phyloP scores from a whole-genome alignment of 2,888 invertebrate species.

The Brenthis hecate region DNA sequence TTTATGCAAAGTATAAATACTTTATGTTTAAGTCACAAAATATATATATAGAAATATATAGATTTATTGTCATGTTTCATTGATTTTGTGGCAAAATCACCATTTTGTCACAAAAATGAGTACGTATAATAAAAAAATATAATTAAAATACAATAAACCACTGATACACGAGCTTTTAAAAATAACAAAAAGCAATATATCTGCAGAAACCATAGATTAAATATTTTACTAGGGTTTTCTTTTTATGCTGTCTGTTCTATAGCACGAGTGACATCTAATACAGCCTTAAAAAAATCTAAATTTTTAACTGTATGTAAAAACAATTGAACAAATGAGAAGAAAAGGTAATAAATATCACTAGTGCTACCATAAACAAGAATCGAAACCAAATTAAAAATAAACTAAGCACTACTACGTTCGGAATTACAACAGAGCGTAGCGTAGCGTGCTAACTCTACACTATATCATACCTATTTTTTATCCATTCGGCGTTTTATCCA shows the following conservation, averaged over 20 bases:
- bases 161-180: not conserved
- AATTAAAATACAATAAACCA: not conserved
- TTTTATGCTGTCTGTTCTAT: not conserved
- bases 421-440: constrained; percentile 35
- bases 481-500: constrained; percentile 40
- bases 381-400: constrained; percentile 25
- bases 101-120: no score
- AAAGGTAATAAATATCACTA: constrained; percentile 1
- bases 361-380: constrained; percentile 18
- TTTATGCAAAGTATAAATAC: no score
- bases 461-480: constrained; percentile 39
- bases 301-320: not conserved
- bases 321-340: not conserved
- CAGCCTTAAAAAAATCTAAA: not conserved
- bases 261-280: not conserved
- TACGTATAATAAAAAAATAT: no score
- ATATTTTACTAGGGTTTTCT: constrained; percentile 2
- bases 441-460: constrained; percentile 34
- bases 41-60: no score
- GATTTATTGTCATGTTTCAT: no score
- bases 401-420: constrained; percentile 25
- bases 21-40: no score
- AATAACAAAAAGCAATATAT: not conserved
- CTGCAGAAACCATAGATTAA: constrained; percentile 18
- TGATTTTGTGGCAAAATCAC: no score